Percentiles rank a stretch among this genome's conserved stretches.
phyloP scores from a whole-genome alignment of 1,140 invertebrate genomes.

The Camponotus vicinus region DNA sequence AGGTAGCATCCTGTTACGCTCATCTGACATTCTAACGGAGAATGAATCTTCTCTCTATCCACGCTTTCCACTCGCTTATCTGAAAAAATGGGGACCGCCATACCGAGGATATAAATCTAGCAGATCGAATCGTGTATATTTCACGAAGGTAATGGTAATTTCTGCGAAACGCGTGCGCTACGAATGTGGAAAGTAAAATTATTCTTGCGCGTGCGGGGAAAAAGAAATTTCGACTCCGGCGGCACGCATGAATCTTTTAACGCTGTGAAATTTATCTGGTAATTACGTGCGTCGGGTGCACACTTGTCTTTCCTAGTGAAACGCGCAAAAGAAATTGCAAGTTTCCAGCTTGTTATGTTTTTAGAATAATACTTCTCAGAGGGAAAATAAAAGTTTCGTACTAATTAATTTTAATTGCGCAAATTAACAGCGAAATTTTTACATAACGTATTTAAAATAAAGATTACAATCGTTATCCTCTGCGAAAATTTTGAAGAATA shows the following conservation, averaged over 20 bases:
- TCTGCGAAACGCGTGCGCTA: conserved; percentile 12
- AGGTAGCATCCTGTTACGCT: conserved; percentile 44
- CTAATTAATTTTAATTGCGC: not conserved
- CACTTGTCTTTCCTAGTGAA: conserved; percentile 25
- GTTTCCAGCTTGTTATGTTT: conserved; percentile 18
- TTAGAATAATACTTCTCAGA: not conserved
- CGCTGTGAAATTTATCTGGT: conserved; percentile 46
- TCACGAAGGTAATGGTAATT: conserved; percentile 16
- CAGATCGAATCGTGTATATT: conserved; percentile 31
- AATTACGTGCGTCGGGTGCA: conserved; percentile 38
- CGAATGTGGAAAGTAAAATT: conserved; percentile 51
- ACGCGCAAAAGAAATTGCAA: conserved; percentile 6
- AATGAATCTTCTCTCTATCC: conserved; percentile 19
- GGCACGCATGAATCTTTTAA: conserved; percentile 53
- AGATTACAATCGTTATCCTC: no score
- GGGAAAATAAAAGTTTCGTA: not conserved
- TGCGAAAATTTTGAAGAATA: not conserved
- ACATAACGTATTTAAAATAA: not conserved
- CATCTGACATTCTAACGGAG: conserved; percentile 35
- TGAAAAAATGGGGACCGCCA: not conserved
- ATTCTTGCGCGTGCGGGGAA: conserved; percentile 28
- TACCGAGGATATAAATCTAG: conserved; percentile 31
- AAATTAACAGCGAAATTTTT: not conserved
- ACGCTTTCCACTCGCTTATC: conserved; percentile 15
- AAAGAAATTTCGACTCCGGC: conserved; percentile 5